phyloP scores from a whole-genome alignment of 2,888 invertebrate species.

The Strigamia maritima region DNA sequence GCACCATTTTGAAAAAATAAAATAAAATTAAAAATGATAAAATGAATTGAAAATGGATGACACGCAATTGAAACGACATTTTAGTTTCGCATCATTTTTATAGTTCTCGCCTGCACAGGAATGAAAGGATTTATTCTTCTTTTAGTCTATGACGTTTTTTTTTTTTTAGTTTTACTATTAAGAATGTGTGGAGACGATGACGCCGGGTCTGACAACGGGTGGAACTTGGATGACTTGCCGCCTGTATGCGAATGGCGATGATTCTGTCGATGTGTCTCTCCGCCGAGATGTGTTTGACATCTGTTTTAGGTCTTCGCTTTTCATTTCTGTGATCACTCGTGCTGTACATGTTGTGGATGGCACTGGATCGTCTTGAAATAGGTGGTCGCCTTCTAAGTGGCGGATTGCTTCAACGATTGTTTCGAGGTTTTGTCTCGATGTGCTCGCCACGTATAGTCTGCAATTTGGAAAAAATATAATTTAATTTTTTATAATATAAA shows the following conservation, averaged over 20 bases:
- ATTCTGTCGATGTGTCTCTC: neutral
- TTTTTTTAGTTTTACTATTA: neutral
- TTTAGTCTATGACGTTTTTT: neutral
- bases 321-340: slow-evolving; percentile 34
- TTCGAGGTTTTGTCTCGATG: slow-evolving; percentile 90
- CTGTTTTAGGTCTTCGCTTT: slow-evolving; percentile 14
- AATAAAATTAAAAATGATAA: slow-evolving; percentile 8
- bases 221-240: slow-evolving; percentile 46
- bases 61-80: neutral
- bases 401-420: slow-evolving; percentile 98
- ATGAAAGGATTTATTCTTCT: neutral
- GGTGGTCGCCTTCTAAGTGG: slow-evolving; percentile 92
- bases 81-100: neutral
- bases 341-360: slow-evolving; percentile 29
- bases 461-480: neutral
- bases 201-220: slow-evolving; percentile 70
- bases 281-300: neutral
- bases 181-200: slow-evolving; percentile 63
- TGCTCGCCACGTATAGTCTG: slow-evolving; percentile 52
- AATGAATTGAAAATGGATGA: slow-evolving; percentile 5
- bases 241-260: slow-evolving; percentile 39
- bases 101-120: neutral
- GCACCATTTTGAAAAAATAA: neutral
- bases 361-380: slow-evolving; percentile 67
- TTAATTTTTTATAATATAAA: no score